phyloP scores from a whole-genome alignment of 2,888 invertebrate species.

The Gisinianus flammeolus region DNA sequence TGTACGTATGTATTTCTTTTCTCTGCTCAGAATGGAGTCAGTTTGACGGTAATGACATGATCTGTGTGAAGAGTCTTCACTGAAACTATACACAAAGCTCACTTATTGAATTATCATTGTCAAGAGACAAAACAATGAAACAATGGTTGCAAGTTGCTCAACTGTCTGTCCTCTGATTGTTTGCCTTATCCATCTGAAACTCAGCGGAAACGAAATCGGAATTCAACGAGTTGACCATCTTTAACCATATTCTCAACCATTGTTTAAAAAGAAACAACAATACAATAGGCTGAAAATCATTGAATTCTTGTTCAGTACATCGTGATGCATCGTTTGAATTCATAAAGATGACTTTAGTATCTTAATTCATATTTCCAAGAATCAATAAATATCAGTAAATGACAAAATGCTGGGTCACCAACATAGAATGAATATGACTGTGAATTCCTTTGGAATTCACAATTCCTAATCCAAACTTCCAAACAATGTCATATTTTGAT shows the following conservation, averaged over 20 bases:
- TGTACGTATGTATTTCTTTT: neutral
- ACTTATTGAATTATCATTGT: constrained; percentile 45
- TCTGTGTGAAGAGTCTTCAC: neutral
- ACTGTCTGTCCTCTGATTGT: neutral
- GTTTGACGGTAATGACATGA: constrained; percentile 24
- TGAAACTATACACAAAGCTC: neutral
- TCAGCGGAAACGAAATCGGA: neutral
- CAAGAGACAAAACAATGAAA: constrained; percentile 41
- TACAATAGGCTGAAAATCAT: too few relatives aligned
- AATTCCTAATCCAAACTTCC: too few relatives aligned
- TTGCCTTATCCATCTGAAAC: neutral
- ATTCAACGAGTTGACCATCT: neutral
- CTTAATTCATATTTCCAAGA: too few relatives aligned
- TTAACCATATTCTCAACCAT: neutral
- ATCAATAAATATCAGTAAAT: too few relatives aligned
- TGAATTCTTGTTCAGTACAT: too few relatives aligned
- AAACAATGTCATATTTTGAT: too few relatives aligned
- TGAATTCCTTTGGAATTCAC: too few relatives aligned
- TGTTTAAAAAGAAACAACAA: too few relatives aligned
- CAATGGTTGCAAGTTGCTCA: constrained; percentile 10
- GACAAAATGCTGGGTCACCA: too few relatives aligned
- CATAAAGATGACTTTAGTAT: too few relatives aligned
- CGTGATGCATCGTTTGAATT: too few relatives aligned
- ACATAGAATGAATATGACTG: too few relatives aligned
- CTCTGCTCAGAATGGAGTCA: neutral